Percentiles rank a stretch among this genome's conserved stretches.
phyloP scores from a whole-genome alignment of 2,113 vertebrate species.

The Aphyosemion australe region DNA sequence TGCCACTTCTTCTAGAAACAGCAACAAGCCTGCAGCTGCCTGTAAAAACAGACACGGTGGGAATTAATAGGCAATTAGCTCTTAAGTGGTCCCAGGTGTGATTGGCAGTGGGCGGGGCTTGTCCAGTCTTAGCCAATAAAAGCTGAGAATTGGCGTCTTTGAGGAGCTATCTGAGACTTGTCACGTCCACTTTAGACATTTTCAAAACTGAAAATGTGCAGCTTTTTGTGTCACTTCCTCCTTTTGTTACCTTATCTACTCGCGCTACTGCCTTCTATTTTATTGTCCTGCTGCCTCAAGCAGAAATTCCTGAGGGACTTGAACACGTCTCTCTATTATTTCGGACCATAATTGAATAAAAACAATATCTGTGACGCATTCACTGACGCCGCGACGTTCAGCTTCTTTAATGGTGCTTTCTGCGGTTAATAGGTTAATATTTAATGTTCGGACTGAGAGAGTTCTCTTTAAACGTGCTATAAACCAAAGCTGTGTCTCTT shows the following conservation, averaged over 20 bases:
- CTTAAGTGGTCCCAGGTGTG: slow-evolving; percentile 13
- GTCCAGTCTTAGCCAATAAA: slow-evolving; percentile 20
- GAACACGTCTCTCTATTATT: background rate
- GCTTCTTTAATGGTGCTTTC: too few relatives aligned
- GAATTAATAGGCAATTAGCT: background rate
- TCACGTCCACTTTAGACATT: too few relatives aligned
- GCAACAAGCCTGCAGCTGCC: background rate
- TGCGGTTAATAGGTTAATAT: too few relatives aligned
- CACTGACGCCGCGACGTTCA: too few relatives aligned
- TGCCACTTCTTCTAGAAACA: background rate
- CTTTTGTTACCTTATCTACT: slow-evolving; percentile 55
- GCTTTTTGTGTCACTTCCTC: slow-evolving; percentile 42
- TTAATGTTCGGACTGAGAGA: too few relatives aligned
- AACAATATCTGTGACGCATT: too few relatives aligned
- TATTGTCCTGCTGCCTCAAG: slow-evolving; percentile 24
- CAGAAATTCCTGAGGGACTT: slow-evolving; percentile 16
- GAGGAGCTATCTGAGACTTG: background rate
- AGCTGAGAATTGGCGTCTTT: background rate
- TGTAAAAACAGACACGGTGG: background rate
- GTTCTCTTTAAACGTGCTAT: too few relatives aligned
- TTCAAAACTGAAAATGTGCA: slow-evolving; percentile 2
- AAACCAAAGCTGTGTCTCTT: too few relatives aligned
- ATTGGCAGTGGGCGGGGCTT: background rate
- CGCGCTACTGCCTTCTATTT: slow-evolving; percentile 34
- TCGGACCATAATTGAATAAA: background rate